phyloP scores from a whole-genome alignment of 2,888 invertebrate genomes.

The Fabriciana adippe region DNA sequence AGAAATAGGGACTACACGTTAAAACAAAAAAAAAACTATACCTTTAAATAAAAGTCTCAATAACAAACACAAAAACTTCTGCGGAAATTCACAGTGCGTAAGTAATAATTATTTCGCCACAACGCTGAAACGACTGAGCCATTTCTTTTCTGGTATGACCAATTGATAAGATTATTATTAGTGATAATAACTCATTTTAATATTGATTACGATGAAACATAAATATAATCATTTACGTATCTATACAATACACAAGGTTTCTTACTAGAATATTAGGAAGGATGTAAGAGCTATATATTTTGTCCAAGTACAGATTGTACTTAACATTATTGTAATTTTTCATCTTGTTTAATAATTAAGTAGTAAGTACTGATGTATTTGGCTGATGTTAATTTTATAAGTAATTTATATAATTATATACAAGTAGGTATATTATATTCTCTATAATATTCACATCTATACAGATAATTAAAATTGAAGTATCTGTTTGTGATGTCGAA shows the following conservation, averaged over 20 bases:
- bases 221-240: constrained; percentile 19
- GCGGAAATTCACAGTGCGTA: not conserved
- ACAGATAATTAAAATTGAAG: too few relatives aligned
- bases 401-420: too few relatives aligned
- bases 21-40: not conserved
- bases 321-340: too few relatives aligned
- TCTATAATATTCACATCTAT: too few relatives aligned
- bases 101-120: constrained; percentile 31
- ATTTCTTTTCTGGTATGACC: constrained; percentile 34
- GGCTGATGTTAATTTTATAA: too few relatives aligned
- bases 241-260: constrained; percentile 6
- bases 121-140: constrained; percentile 27
- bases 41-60: not conserved
- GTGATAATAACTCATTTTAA: constrained; percentile 38
- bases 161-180: constrained; percentile 36
- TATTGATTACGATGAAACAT: constrained; percentile 34
- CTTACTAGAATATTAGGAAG: not conserved
- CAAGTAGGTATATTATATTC: too few relatives aligned
- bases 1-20: too few relatives aligned
- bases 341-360: not conserved
- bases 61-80: not conserved
- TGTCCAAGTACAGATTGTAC: not conserved
- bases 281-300: not conserved
- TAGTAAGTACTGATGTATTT: too few relatives aligned
- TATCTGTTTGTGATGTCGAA: too few relatives aligned